phyloP scores from a whole-genome alignment of 1,140 invertebrate species.

The Triops longicaudatus region DNA sequence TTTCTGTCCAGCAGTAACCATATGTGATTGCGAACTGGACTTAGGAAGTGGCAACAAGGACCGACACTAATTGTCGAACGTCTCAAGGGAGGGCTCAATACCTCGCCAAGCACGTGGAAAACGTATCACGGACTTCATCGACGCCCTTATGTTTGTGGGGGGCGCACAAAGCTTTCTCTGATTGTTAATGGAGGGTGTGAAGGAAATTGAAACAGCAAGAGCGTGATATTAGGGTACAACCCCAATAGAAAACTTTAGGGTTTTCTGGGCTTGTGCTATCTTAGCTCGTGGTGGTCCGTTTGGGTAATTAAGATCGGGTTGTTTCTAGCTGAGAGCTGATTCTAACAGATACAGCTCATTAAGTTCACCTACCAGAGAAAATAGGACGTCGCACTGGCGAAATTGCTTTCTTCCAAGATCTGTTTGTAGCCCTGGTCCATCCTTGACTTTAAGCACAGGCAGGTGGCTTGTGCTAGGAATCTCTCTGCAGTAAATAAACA shows the following conservation, averaged over 20 bases:
- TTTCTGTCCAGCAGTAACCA: constrained; percentile 10
- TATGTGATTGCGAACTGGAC: neutral
- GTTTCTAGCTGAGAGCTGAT: neutral
- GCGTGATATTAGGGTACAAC: neutral
- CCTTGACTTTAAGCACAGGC: neutral
- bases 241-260: neutral
- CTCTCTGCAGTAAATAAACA: neutral
- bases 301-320: constrained; percentile 12
- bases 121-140: neutral
- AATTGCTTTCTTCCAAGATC: neutral
- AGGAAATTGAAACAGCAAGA: neutral
- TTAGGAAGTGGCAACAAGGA: neutral
- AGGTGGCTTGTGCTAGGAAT: neutral
- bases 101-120: neutral
- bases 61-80: neutral
- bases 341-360: neutral
- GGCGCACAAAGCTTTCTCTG: neutral
- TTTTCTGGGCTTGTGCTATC: neutral
- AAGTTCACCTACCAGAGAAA: neutral
- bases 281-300: constrained; percentile 5
- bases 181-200: constrained; percentile 11
- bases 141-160: neutral
- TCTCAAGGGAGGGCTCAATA: neutral
- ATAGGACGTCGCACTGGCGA: neutral
- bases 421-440: neutral